These are phyloP conservation scores for Lasioglossum morio DNA, from an alignment of 2,888 invertebrate species.

Conservation along the genomic window DNA sequence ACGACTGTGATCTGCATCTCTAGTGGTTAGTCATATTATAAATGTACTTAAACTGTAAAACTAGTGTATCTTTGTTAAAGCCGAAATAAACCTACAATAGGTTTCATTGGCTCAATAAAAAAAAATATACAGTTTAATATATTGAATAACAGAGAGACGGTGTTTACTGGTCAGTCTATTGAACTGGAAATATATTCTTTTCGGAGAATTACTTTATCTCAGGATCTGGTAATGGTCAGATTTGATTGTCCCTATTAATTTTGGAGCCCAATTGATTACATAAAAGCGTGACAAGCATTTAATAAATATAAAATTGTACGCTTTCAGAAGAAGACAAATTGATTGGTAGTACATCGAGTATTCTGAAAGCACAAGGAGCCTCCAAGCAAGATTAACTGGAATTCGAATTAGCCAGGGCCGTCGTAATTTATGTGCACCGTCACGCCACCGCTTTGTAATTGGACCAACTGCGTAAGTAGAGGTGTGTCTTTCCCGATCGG, in stretches of 20 bases:
- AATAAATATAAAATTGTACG: background rate
- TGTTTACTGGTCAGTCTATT: background rate
- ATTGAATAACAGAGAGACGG: background rate
- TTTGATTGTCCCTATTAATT: background rate
- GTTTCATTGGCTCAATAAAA: no score
- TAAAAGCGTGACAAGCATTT: background rate
- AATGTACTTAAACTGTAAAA: no score
- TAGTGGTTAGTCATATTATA: no score
- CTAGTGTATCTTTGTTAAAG: no score
- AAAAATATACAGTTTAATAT: background rate
- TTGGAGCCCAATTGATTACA: background rate
- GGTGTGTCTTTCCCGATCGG: slow-evolving; percentile 52
- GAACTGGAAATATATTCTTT: background rate
- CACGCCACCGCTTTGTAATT: slow-evolving; percentile 53
- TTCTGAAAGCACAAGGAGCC: background rate
- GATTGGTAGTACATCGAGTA: background rate
- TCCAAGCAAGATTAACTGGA: slow-evolving; percentile 1
- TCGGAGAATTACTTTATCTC: background rate
- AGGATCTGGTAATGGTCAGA: background rate
- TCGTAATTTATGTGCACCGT: slow-evolving; percentile 45
- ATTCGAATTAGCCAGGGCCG: slow-evolving; percentile 26
- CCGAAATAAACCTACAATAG: no score
- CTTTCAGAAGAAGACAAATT: background rate
- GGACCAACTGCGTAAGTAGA: slow-evolving; percentile 43
- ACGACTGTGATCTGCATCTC: no score